These are phyloP conservation scores for Allolobophora icterica DNA, from an alignment of 2,888 invertebrate genomes.

Conservation along the genomic window DNA sequence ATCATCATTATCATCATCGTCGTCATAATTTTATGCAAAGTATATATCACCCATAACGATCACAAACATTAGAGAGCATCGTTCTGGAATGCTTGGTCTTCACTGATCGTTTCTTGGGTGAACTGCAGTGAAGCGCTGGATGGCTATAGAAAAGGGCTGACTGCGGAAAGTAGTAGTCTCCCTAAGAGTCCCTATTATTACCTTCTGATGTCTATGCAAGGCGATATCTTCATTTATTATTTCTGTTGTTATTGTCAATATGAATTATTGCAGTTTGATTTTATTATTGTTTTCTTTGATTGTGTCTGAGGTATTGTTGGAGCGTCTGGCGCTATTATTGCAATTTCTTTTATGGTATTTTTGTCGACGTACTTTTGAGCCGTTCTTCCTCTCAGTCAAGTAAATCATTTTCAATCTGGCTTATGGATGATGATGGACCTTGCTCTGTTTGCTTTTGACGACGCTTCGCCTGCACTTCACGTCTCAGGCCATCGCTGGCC, in stretches of 20 bases:
- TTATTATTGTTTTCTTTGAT: conserved; percentile 31
- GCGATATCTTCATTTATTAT: background rate
- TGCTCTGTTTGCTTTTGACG: conserved; percentile 10
- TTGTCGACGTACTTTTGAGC: background rate
- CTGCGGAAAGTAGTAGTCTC: no score
- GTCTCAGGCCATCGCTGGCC: background rate
- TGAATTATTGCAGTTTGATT: background rate
- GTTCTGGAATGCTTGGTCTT: no score
- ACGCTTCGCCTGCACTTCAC: background rate
- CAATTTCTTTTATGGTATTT: no score
- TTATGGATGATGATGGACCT: background rate
- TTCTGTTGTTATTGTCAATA: background rate
- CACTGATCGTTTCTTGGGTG: no score
- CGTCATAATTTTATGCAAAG: no score
- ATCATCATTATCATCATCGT: no score
- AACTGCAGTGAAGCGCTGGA: no score
- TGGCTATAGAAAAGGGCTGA: no score
- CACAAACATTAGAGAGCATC: no score
- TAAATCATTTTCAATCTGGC: background rate
- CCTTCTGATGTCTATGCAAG: no score
- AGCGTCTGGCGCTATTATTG: background rate
- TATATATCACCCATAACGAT: no score
- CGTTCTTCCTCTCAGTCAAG: background rate
- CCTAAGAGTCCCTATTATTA: no score
- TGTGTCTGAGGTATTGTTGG: background rate